Evolutionary conservation across 2,797 vertebrate species (phyloP), one percentile per base, ranked within the genome.

Genomic region (Gephyroberyx darwinii): DNA sequence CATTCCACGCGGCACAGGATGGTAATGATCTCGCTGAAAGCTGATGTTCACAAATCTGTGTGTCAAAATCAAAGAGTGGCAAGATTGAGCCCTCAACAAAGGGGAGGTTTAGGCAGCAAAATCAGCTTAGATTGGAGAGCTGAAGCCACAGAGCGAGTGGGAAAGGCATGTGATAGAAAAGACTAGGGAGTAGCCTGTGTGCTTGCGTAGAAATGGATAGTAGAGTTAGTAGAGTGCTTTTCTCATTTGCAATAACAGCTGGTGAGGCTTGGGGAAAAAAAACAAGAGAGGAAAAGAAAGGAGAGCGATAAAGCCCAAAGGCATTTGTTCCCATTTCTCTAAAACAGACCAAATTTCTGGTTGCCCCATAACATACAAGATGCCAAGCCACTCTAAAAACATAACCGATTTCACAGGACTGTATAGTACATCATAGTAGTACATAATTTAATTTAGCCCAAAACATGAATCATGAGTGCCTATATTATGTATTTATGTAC

Each of bases 201-300:
- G 70, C 70, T 84, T 89, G 78, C 72, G 80, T 84, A 56, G 72
- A 91, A 90, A 90, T 88, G 81, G 79, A 90, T 82, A 55, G 75
- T 85, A 79, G 71, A 86, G 76, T 47, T 65, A 74, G 85, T 83
- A 73, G 68, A 71, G 73, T 77, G 69, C 75, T 82, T 86, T 39
- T 37, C 58, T 83, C 90, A 90, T 92, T 88, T 92, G 92, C 68
- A 83, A 48, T 41, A 82, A 79, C 89, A 92, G 89, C 90, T 90
- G 92, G 75, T 74, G 81, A 79, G 41, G 47, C 60, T 69, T 62
- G 74, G 63, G 82, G 78, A 61, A 31, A 65, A 58, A 39, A 56
- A 56, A 56, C 26, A 14, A 2, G 20, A 53, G 17, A 62, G 68
- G 43, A 45, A 45, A 58, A 41, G 19, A 54, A 76, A 73, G 30